A percentile compares a stretch with the other conserved stretches of the same genome.
Conservation (phyloP, 2,888 invertebrate genomes). For the Acronicta leporina region DNA sequence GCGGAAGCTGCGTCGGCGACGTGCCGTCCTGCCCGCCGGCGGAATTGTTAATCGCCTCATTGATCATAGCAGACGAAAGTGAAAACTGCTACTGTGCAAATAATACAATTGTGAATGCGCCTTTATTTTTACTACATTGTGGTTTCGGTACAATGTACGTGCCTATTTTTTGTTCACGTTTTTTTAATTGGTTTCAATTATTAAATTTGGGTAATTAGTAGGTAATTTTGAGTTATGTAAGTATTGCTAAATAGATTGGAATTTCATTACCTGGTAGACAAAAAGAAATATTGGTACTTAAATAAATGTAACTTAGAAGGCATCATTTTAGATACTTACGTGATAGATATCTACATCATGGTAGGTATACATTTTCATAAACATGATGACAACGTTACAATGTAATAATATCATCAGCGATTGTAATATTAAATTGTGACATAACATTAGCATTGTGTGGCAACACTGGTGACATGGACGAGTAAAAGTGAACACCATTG, state of each 20-base stretch:
- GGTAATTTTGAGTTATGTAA: slow-evolving; percentile 13
- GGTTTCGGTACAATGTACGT: slow-evolving; percentile 17
- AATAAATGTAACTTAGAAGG: slow-evolving; percentile 2
- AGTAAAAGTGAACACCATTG: slow-evolving; percentile 79
- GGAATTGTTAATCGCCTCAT: slow-evolving; percentile 79
- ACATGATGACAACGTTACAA: slow-evolving; percentile 23
- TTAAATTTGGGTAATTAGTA: slow-evolving; percentile 15
- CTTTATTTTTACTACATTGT: slow-evolving; percentile 51
- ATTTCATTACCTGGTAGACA: slow-evolving; percentile 16
- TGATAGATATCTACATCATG: neutral
- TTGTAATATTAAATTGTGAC: slow-evolving; percentile 66
- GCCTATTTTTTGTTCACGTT: slow-evolving; percentile 15
- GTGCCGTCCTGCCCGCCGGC: slow-evolving; percentile 78
- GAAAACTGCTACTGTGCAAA: slow-evolving; percentile 76
- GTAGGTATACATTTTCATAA: slow-evolving; percentile 1
- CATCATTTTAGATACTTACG: neutral
- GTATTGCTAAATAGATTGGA: slow-evolving; percentile 25
- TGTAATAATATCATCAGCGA: slow-evolving; percentile 20
- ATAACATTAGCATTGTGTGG: slow-evolving; percentile 70
- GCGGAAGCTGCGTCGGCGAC: slow-evolving; percentile 75
- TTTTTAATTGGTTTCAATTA: slow-evolving; percentile 25
- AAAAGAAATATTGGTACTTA: neutral
- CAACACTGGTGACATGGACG: slow-evolving; percentile 62
- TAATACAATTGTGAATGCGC: slow-evolving; percentile 58
- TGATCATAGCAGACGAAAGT: slow-evolving; percentile 79